phyloP scores from a whole-genome alignment of 2,113 vertebrate species.

The Anas platyrhynchos region DNA sequence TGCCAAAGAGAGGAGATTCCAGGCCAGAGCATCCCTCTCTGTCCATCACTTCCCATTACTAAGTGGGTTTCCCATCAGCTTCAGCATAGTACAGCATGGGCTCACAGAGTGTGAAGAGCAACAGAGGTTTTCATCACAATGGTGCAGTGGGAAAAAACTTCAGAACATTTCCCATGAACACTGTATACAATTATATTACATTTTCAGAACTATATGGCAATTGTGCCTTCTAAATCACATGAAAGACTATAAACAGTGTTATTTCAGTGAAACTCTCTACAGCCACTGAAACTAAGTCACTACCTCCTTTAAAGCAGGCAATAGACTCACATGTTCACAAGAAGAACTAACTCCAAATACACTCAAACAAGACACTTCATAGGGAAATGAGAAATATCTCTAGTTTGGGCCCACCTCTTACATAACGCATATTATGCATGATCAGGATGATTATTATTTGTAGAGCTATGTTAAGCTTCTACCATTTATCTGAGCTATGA shows the following conservation, averaged over 20 bases:
- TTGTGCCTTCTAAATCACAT: constrained; percentile 15
- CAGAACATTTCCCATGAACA: not conserved
- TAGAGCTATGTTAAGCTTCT: not conserved
- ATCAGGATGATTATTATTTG: not conserved
- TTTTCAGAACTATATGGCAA: not conserved
- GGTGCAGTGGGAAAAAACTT: not conserved
- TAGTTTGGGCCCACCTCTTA: not conserved
- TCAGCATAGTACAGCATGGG: not conserved
- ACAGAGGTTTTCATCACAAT: not conserved
- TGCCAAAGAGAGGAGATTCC: not conserved
- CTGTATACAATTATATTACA: not conserved
- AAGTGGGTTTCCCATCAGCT: not conserved
- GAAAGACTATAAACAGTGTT: not conserved
- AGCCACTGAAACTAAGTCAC: constrained; percentile 3
- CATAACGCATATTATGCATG: not conserved
- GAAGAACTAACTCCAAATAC: not conserved
- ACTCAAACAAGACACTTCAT: not conserved
- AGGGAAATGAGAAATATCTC: constrained; percentile 1
- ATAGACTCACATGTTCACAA: not conserved
- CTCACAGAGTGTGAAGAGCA: constrained; percentile 13
- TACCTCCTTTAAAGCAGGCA: not conserved
- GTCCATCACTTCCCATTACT: not conserved
- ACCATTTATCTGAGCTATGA: not conserved
- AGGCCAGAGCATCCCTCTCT: not conserved
- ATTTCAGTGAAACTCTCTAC: constrained; percentile 18